These are phyloP conservation scores for Brachyhypopomus gauderio DNA, from an alignment of 2,113 vertebrate genomes.

Conservation along the genomic window DNA sequence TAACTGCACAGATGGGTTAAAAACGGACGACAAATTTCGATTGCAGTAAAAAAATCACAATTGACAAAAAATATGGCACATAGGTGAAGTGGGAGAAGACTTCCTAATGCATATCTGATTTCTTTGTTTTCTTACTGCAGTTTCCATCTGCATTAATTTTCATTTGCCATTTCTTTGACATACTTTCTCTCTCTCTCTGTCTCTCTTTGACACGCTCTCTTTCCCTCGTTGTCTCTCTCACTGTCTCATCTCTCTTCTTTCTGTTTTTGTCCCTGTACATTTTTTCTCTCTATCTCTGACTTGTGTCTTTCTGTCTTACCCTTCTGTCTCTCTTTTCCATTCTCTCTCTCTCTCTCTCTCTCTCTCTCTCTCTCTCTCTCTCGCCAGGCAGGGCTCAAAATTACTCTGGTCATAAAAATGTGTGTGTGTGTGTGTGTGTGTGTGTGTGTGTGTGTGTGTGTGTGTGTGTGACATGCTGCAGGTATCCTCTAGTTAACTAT, in stretches of 20 bases:
- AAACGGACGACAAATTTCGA: too few species aligned
- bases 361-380: slow-evolving; percentile 52
- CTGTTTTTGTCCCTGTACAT: background rate
- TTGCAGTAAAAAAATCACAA: too few species aligned
- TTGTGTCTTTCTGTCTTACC: slow-evolving; percentile 54
- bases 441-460: slow-evolving; percentile 2
- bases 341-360: slow-evolving; percentile 39
- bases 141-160: background rate
- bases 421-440: background rate
- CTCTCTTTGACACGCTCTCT: background rate
- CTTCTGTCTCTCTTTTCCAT: slow-evolving; percentile 53
- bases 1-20: too few species aligned
- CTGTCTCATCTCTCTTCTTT: background rate
- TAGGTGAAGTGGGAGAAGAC: slow-evolving; percentile 30
- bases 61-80: too few species aligned
- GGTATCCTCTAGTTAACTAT: slow-evolving; percentile 54
- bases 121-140: background rate
- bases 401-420: background rate
- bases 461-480: background rate
- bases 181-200: background rate
- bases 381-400: background rate
- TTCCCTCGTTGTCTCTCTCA: background rate
- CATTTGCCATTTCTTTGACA: background rate
- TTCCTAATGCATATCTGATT: background rate
- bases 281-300: background rate